Evolutionary conservation across 1,140 invertebrate genomes (phyloP).

Genomic region (Euwallacea fornicatus): DNA sequence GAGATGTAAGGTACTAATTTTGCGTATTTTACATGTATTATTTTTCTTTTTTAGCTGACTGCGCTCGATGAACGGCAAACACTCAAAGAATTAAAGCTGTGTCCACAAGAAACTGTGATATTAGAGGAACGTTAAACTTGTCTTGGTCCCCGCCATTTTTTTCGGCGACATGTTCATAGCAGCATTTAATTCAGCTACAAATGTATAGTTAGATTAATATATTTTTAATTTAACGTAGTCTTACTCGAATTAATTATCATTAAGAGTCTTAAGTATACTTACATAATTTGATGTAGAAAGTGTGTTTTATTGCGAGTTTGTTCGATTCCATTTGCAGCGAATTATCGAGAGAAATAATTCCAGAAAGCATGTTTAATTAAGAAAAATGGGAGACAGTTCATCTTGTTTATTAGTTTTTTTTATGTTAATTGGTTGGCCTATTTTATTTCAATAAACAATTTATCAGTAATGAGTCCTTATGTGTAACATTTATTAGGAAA

Average conservation of each 20-base stretch:
- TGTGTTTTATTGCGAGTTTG: conserved; percentile 26
- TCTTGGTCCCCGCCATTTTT: conserved; percentile 31
- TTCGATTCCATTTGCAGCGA: conserved; percentile 18
- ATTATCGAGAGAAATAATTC: background rate
- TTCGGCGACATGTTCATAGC: conserved; percentile 39
- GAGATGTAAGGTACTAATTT: conserved; percentile 73
- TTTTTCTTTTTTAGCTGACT: conserved; percentile 69
- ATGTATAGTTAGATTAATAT: conserved; percentile 46
- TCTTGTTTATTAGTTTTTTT: no score
- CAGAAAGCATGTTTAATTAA: no score
- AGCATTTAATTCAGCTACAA: conserved; percentile 41
- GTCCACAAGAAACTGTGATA: conserved; percentile 89
- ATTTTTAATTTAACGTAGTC: conserved; percentile 44
- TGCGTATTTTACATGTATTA: conserved; percentile 9
- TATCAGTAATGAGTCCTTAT: no score
- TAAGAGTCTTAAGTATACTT: conserved; percentile 34
- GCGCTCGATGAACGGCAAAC: conserved; percentile 73
- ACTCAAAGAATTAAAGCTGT: conserved; percentile 79
- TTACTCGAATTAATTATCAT: conserved; percentile 30
- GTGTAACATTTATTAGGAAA: no score
- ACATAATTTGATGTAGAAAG: conserved; percentile 33
- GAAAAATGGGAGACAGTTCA: no score
- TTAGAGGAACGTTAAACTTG: conserved; percentile 81
- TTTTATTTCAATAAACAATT: no score
- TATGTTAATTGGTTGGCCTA: no score